Evolutionary conservation across 2,797 vertebrate species (phyloP).

Genomic region (Trematomus bernacchii): DNA sequence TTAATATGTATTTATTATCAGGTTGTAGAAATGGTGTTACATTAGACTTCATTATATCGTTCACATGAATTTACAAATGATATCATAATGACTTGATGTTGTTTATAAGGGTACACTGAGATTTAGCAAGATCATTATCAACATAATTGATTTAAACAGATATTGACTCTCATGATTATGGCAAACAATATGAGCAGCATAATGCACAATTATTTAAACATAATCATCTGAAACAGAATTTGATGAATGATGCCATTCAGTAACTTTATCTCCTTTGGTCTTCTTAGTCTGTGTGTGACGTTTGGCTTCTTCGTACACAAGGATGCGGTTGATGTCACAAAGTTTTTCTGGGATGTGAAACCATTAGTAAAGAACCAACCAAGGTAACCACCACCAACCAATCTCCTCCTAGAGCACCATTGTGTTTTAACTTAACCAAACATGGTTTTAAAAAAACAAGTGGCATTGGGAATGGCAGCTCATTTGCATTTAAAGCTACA

Average conservation of each 20-base stretch:
- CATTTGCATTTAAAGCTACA: no score
- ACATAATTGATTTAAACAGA: background rate
- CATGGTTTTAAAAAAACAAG: no score
- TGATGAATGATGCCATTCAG: background rate
- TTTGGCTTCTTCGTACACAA: background rate
- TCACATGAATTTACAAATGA: background rate
- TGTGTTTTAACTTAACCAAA: no score
- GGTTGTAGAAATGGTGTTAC: no score
- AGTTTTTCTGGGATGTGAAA: no score
- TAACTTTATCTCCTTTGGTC: background rate
- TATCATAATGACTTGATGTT: background rate
- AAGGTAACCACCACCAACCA: no score
- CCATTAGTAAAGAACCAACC: no score
- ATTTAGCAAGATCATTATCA: background rate
- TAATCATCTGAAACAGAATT: background rate
- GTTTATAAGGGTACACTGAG: background rate
- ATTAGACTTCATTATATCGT: no score
- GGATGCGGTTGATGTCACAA: no score
- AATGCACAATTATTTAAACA: background rate
- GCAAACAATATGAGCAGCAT: background rate
- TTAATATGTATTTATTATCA: no score
- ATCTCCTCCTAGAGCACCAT: no score
- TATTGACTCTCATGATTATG: background rate
- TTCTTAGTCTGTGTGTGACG: background rate
- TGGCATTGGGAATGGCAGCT: no score